Base-by-base conservation (phyloP, 2,797 vertebrate species). In the Petrocephalus sullivani region DNA sequence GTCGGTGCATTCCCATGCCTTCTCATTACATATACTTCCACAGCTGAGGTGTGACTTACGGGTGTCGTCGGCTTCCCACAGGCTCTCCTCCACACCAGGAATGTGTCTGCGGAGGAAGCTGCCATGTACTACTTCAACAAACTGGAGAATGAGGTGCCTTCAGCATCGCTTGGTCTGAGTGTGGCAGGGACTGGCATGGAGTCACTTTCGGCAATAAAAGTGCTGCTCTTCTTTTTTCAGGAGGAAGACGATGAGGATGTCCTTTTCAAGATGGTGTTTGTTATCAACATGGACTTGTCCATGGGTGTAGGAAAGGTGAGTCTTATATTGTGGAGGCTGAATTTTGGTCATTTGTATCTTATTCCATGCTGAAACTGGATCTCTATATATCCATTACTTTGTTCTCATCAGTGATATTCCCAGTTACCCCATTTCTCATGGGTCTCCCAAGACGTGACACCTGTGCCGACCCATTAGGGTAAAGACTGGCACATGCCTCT, bases 111-210 rank as follows among this genome's bases (percentile, higher is more conserved):
- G 0, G 96, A 97, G 90, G 96, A 96, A 91, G 96, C 96, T 53
- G 96, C 96, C 85, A 96, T 97, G 95, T 96, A 96, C 93, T 97
- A 97, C 94, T 97, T 97, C 93, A 95, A 96, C 95, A 96, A 96
- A 91, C 94, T 97, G 93, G 96, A 97, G 93, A 96, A 96, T 91
- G 96, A 97, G 96, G 96, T 96, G 92, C 93, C 92, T 57, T 64
- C 67, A 37, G 67, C 58, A 56, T 8, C 57, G 56, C 37, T 51
- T 82, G 60, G 49, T 81, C 12, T 3, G 46, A 3, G 46, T 58
- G 19, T 49, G 19, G 71, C 19, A 7, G 8, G n/a, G 3, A 19
- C 3, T 4, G 37, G 12, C 58, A 6, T 51, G 75, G 54, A n/a
- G 33, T 16, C 33, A 56, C 19, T 56, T 57, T 21, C 37, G 4